A percentile compares a stretch with the other conserved stretches of the same genome.
phyloP scores from a whole-genome alignment of 2,113 vertebrate species.

The Myanophis thanlyinensis region DNA sequence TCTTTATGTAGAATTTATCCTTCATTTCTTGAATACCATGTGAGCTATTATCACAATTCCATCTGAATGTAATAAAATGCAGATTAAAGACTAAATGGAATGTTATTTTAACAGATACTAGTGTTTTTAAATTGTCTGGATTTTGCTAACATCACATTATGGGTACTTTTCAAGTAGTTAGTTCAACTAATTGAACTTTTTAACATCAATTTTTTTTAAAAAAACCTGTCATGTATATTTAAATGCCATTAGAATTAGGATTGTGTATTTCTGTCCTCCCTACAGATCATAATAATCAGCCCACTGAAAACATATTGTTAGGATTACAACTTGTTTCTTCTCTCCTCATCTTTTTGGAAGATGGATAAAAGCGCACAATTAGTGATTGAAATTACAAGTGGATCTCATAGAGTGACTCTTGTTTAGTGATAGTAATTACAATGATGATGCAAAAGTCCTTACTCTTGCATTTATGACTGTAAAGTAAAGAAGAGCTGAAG shows the following conservation, averaged over 20 bases:
- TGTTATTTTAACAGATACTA: conserved; percentile 50
- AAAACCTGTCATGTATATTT: conserved; percentile 8
- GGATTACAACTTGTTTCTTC: conserved; percentile 11
- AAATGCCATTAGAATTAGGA: conserved; percentile 29
- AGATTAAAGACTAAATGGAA: conserved; percentile 32
- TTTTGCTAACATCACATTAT: conserved; percentile 45
- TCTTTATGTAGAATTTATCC: conserved; percentile 18
- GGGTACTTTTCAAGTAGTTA: conserved; percentile 47
- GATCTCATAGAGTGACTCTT: neutral
- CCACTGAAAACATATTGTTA: neutral
- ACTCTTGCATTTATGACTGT: neutral
- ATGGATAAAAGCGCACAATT: neutral
- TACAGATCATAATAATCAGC: neutral
- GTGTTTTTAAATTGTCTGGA: conserved; percentile 36
- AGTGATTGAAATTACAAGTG: neutral
- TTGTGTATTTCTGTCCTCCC: conserved; percentile 31
- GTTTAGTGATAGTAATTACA: neutral
- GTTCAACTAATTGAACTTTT: conserved; percentile 21
- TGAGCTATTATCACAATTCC: conserved; percentile 49
- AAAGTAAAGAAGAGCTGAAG: neutral
- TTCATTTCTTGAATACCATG: conserved; percentile 45
- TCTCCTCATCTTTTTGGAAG: neutral
- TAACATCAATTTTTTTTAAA: conserved; percentile 5
- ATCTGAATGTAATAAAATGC: conserved; percentile 26
- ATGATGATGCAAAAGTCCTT: neutral